Conservation (phyloP, 2,797 vertebrate genomes). For the Chrosomus eos region DNA sequence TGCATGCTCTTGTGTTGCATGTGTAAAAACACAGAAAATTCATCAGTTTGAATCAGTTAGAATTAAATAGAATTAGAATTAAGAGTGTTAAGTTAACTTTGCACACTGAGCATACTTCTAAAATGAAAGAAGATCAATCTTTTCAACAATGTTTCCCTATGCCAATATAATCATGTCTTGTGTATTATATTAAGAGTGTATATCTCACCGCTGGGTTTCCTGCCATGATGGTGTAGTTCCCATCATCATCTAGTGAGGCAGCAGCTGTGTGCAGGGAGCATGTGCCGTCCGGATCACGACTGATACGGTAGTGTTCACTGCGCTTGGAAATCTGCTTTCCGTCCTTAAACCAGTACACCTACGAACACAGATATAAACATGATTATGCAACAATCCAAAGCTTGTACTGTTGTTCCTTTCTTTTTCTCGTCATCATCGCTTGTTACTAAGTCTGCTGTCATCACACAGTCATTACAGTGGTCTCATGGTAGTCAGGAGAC, state of each 20-base stretch:
- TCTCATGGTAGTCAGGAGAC: slow-evolving; percentile 25
- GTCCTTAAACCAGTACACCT: slow-evolving; percentile 99
- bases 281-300: slow-evolving; percentile 89
- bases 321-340: slow-evolving; percentile 97
- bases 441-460: slow-evolving; percentile 62
- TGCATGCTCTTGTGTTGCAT: background rate
- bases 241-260: slow-evolving; percentile 94
- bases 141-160: background rate
- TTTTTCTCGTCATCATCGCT: background rate
- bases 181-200: background rate
- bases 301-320: slow-evolving; percentile 94
- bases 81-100: background rate
- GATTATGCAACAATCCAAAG: slow-evolving; percentile 29
- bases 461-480: slow-evolving; percentile 61
- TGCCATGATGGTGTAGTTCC: slow-evolving; percentile 97
- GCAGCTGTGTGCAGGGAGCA: slow-evolving; percentile 87
- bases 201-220: slow-evolving; percentile 89
- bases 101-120: background rate
- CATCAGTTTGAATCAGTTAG: no score
- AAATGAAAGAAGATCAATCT: background rate
- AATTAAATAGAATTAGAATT: background rate
- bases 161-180: background rate
- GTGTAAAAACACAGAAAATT: background rate
- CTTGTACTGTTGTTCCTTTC: background rate
- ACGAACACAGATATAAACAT: slow-evolving; percentile 38